Evolutionary conservation across 2,113 vertebrate species (phyloP).

Genomic region (Spea bombifrons): DNA sequence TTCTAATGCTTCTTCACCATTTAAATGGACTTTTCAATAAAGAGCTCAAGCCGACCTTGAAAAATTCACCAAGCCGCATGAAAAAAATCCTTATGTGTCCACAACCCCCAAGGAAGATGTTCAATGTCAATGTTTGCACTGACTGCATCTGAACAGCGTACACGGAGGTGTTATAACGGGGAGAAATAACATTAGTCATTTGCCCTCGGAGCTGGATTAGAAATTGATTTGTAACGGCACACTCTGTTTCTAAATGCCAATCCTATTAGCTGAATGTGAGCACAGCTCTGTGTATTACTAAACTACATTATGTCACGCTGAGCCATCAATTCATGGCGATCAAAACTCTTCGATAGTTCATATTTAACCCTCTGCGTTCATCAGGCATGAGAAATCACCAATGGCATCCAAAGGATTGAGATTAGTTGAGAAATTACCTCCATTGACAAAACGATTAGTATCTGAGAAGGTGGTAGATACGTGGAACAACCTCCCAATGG

Average conservation of each 20-base stretch:
- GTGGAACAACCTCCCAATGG: too few species aligned
- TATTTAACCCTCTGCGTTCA: not conserved
- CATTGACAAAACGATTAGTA: too few species aligned
- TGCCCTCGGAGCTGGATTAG: constrained; percentile 10
- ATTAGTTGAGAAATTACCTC: too few species aligned
- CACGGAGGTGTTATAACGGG: not conserved
- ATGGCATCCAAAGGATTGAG: too few species aligned
- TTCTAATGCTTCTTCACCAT: not conserved
- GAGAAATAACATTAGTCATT: constrained; percentile 14
- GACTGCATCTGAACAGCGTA: not conserved
- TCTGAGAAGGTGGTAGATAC: too few species aligned
- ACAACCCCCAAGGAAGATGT: not conserved
- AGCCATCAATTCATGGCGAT: not conserved
- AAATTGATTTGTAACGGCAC: constrained; percentile 15
- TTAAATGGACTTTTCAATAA: not conserved
- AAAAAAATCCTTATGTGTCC: not conserved
- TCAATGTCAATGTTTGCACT: not conserved
- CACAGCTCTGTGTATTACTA: not conserved
- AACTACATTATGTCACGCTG: not conserved
- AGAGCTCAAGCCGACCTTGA: not conserved
- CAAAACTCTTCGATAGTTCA: not conserved
- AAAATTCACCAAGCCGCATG: not conserved
- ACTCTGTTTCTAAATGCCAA: constrained; percentile 2
- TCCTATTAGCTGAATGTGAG: constrained; percentile 1
- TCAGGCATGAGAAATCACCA: too few species aligned